A percentile compares a stretch with the other conserved stretches of the same genome.
phyloP scores from a whole-genome alignment of 2,888 invertebrate species.

The Synanthedon myopaeformis region DNA sequence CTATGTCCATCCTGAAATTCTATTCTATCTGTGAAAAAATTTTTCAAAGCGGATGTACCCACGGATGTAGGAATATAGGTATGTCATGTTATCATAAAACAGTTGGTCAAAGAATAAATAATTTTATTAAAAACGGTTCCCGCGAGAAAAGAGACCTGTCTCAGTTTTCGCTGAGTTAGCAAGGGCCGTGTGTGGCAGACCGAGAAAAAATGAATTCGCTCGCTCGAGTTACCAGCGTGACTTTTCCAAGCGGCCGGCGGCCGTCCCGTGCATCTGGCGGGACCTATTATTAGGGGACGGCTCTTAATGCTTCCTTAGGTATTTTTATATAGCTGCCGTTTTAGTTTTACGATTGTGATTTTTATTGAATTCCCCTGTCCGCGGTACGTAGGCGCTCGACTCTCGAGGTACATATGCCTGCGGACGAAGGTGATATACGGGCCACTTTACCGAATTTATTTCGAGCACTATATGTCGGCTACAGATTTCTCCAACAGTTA shows the following conservation, averaged over 20 bases:
- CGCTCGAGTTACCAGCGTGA: constrained; percentile 65
- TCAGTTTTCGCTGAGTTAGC: constrained; percentile 60
- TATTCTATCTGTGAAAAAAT: too few species aligned
- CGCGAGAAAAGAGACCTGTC: constrained; percentile 33
- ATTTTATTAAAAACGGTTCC: constrained; percentile 35
- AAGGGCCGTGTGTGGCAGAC: constrained; percentile 67
- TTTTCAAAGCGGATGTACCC: too few species aligned
- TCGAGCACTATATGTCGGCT: constrained; percentile 31
- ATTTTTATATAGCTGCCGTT: constrained; percentile 64
- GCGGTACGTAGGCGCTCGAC: constrained; percentile 32
- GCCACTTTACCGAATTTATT: constrained; percentile 60
- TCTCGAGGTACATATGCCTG: constrained; percentile 41
- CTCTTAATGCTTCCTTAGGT: constrained; percentile 66
- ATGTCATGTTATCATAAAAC: constrained; percentile 9
- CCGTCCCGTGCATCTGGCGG: constrained; percentile 69
- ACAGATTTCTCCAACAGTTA: constrained; percentile 22
- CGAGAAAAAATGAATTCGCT: constrained; percentile 67
- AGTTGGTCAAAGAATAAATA: constrained; percentile 25
- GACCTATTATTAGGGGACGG: constrained; percentile 67
- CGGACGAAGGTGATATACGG: constrained; percentile 61
- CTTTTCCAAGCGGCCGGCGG: constrained; percentile 64
- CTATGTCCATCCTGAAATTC: too few species aligned
- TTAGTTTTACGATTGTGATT: constrained; percentile 69
- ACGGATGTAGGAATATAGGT: too few species aligned
- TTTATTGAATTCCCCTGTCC: constrained; percentile 59